These are phyloP conservation scores for Cydia pomonella DNA, from an alignment of 1,140 invertebrate genomes.

Conservation along the genomic window DNA sequence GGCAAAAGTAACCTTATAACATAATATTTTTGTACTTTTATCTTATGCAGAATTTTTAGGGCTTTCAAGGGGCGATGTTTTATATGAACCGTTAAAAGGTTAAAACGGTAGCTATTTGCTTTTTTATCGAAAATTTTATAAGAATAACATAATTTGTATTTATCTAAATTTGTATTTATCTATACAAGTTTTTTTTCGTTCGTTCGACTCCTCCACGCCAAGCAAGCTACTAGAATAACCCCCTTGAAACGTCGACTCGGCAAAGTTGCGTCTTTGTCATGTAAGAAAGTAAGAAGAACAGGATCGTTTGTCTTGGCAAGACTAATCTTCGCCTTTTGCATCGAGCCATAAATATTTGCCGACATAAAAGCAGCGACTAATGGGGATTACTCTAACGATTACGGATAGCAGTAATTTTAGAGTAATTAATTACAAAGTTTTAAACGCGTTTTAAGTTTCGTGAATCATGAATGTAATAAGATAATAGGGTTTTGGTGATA, in stretches of 20 bases:
- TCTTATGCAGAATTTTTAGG: too few relatives aligned
- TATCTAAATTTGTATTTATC: too few relatives aligned
- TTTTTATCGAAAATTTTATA: too few relatives aligned
- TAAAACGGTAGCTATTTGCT: too few relatives aligned
- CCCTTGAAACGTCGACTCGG: conserved; percentile 49
- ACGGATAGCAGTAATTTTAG: conserved; percentile 37
- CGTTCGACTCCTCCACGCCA: neutral
- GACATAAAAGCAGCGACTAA: conserved; percentile 42
- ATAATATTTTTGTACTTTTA: too few relatives aligned
- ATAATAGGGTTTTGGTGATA: neutral
- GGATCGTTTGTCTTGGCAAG: conserved; percentile 63
- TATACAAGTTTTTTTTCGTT: neutral
- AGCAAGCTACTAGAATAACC: neutral
- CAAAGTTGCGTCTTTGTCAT: conserved; percentile 71
- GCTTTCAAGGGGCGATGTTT: too few relatives aligned
- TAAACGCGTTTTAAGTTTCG: neutral
- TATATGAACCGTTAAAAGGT: too few relatives aligned
- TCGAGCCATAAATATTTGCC: conserved; percentile 56
- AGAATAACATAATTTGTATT: too few relatives aligned
- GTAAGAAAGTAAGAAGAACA: conserved; percentile 64
- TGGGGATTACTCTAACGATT: conserved; percentile 43
- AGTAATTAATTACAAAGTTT: conserved; percentile 30
- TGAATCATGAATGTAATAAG: neutral
- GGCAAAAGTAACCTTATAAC: too few relatives aligned
- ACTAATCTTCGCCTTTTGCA: conserved; percentile 53